A percentile compares a stretch with the other conserved stretches of the same genome.
phyloP scores from a whole-genome alignment of 2,888 invertebrate species.

The Megastigmus dorsalis region DNA sequence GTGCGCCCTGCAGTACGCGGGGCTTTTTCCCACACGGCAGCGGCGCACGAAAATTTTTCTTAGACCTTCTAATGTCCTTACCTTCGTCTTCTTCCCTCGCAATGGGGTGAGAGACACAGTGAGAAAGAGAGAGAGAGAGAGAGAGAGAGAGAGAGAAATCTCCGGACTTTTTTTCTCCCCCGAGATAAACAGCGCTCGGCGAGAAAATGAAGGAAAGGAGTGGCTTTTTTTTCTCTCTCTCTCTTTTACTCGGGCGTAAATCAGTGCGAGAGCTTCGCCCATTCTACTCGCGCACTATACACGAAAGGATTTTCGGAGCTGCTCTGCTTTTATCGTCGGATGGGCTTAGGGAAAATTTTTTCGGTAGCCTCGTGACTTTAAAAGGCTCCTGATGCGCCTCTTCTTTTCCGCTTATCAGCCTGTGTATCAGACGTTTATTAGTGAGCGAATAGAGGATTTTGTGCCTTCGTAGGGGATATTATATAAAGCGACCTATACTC shows the following conservation, averaged over 20 bases:
- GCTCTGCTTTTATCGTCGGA: not conserved
- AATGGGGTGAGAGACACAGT: too few species aligned
- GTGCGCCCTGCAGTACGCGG: slow-evolving; percentile 22
- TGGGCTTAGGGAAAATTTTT: slow-evolving; percentile 29
- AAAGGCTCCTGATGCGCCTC: slow-evolving; percentile 1
- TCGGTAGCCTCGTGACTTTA: not conserved
- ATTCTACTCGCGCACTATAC: not conserved
- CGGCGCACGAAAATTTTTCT: slow-evolving; percentile 27
- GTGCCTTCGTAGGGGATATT: not conserved
- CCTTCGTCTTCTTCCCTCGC: not conserved
- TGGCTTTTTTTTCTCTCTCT: too few species aligned
- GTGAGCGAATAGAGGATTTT: too few species aligned
- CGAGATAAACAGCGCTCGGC: slow-evolving; percentile 34
- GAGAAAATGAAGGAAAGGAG: slow-evolving; percentile 48
- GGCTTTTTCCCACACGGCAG: slow-evolving; percentile 44
- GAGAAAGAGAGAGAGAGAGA: not conserved
- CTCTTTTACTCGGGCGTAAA: slow-evolving; percentile 45
- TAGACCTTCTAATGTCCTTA: not conserved
- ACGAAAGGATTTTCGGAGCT: slow-evolving; percentile 15
- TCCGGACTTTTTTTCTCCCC: not conserved
- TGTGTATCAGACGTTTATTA: too few species aligned
- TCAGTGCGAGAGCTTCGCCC: slow-evolving; percentile 29
- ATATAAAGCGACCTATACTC: too few species aligned
- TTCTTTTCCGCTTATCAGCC: too few species aligned
- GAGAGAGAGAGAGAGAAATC: not conserved